These are phyloP conservation scores for Antennarius striatus DNA, from an alignment of 2,113 vertebrate species.

Conservation along the genomic window DNA sequence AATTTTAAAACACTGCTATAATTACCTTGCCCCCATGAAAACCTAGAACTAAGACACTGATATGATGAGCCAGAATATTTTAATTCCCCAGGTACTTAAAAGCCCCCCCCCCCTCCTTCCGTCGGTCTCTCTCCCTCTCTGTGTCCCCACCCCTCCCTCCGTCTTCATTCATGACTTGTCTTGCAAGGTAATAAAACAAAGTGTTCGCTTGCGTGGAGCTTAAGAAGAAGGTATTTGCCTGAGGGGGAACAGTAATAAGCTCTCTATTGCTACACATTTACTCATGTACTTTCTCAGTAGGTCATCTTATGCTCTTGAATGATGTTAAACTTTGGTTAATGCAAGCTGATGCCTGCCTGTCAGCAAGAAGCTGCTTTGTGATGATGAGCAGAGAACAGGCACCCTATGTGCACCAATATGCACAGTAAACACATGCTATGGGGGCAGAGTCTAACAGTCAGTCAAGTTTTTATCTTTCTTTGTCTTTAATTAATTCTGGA, in stretches of 20 bases:
- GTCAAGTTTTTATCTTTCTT: slow-evolving; percentile 7
- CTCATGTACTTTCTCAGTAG: slow-evolving; percentile 88
- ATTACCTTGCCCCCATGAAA: slow-evolving; percentile 88
- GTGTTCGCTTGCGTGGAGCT: slow-evolving; percentile 87
- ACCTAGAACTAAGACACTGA: slow-evolving; percentile 89
- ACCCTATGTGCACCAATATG: too few relatives aligned
- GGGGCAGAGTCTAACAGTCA: slow-evolving; percentile 4
- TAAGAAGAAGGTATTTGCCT: slow-evolving; percentile 94
- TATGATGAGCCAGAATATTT: slow-evolving; percentile 90
- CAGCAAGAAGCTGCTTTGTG: slow-evolving; percentile 46
- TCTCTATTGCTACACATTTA: slow-evolving; percentile 88
- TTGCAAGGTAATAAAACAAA: slow-evolving; percentile 98
- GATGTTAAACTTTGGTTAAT: slow-evolving; percentile 88
- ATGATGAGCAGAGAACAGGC: slow-evolving; percentile 33
- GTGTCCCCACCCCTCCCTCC: slow-evolving; percentile 72
- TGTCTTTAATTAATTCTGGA: slow-evolving; percentile 8
- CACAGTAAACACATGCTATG: slow-evolving; percentile 8
- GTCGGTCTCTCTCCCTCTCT: slow-evolving; percentile 39
- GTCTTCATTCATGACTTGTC: slow-evolving; percentile 88
- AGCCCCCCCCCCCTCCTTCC: slow-evolving; percentile 70
- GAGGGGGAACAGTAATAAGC: slow-evolving; percentile 94
- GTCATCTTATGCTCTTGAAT: slow-evolving; percentile 88
- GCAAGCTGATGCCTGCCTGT: slow-evolving; percentile 79
- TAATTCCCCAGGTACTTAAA: slow-evolving; percentile 92
- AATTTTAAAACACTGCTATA: slow-evolving; percentile 94